A percentile compares a stretch with the other conserved stretches of the same genome.
Evolutionary conservation across 2,888 invertebrate genomes (phyloP).

Genomic region (Dermolepida albohirtum): DNA sequence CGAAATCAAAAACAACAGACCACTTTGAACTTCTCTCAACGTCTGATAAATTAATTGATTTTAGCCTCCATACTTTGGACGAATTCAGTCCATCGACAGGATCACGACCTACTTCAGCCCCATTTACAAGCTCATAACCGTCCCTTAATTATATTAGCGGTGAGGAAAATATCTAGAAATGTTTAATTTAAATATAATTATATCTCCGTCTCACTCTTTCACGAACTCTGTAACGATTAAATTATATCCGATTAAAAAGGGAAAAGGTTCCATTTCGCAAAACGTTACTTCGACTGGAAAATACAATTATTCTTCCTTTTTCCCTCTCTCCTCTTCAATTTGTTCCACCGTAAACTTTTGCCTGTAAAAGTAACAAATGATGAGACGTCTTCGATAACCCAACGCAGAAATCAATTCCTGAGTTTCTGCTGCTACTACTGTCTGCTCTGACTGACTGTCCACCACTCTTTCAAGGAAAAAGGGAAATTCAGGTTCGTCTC

Average conservation of each 20-base stretch:
- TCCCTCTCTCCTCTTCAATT: background rate
- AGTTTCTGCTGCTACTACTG: background rate
- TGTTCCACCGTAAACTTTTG: conserved; percentile 1
- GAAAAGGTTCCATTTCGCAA: conserved; percentile 12
- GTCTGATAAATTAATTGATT: conserved; percentile 15
- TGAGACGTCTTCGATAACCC: conserved; percentile 16
- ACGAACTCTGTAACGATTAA: conserved; percentile 9
- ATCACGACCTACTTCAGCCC: too few species aligned
- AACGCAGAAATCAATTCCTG: conserved; percentile 12
- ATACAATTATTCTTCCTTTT: conserved; percentile 21
- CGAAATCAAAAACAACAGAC: conserved; percentile 23
- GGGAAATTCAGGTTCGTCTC: background rate
- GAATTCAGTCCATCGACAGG: background rate
- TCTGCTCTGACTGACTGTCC: conserved; percentile 10
- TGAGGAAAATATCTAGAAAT: conserved; percentile 22
- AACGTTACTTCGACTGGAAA: conserved; percentile 21
- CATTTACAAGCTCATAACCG: background rate
- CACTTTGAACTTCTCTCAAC: background rate
- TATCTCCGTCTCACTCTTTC: conserved; percentile 10
- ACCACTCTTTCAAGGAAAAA: background rate
- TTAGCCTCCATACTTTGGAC: conserved; percentile 4
- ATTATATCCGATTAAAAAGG: conserved; percentile 32
- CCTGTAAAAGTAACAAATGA: conserved; percentile 21
- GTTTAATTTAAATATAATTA: conserved; percentile 30
- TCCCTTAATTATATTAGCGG: conserved; percentile 19